Base-by-base conservation (phyloP, 2,888 invertebrate genomes). In the Torymus aiolomorphi region DNA sequence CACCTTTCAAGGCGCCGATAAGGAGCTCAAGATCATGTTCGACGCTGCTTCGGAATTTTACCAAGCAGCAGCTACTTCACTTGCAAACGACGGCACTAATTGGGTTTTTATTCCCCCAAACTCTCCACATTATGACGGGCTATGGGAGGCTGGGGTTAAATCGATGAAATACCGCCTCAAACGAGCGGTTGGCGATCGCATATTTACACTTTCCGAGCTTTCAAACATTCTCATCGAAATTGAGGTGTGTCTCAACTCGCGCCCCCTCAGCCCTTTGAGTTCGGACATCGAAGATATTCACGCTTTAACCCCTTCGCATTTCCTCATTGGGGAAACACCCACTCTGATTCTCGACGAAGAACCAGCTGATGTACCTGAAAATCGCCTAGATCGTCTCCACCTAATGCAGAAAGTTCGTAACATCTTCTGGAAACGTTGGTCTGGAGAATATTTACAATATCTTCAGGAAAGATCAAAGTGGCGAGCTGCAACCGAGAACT, bases 201-300 rank as follows among this genome's bases (percentile, higher is more conserved):
- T n/a, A n/a, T n/a, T n/a, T n/a, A n/a, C n/a, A n/a, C n/a, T n/a
- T n/a, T n/a, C n/a, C n/a, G n/a, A n/a, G n/a, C n/a, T n/a, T n/a
- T n/a, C n/a, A n/a, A n/a, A n/a, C n/a, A n/a, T n/a, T n/a, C n/a
- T n/a, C n/a, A n/a, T n/a, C n/a, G n/a, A n/a, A n/a, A n/a, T n/a
- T n/a, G n/a, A n/a, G n/a, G n/a, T n/a, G n/a, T 69, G 69, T 18
- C 18, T 69, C 2, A 69, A 69, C 20, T 69, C 69, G 14, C n/a
- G 69, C 2, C 69, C 69, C 16, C 18, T 69, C 2, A 16, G 54
- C 24, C 69, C 69, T 14, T 24, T 69, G 10, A 54, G 20, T 54
- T 52, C 54, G 5, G 52, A 69, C 14, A n/a, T 54, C 14, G 69
- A 69, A 14, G 69, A 69, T 18, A 20, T 66, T 16, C 49, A 66